Evolutionary conservation across 2,888 invertebrate species (phyloP), one percentile per base, ranked within the genome.

Genomic region (Nemotelus nigrinus): DNA sequence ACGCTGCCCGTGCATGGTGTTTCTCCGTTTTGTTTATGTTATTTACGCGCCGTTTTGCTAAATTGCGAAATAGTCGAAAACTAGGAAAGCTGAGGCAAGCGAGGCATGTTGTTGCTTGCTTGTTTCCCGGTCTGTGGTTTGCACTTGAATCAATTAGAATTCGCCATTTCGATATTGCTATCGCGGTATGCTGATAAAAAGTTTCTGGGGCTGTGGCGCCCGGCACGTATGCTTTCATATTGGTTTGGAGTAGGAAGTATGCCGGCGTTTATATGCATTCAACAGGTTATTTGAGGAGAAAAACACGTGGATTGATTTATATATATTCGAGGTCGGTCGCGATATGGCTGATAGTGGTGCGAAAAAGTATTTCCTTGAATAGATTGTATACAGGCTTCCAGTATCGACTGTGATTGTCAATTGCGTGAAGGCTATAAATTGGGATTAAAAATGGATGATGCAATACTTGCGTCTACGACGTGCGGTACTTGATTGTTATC

Each of bases 11-110:
- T n/a, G 10, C 53, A 10, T 1, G 53, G 53, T 25, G 25, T 25
- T 44, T 8, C 44, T 41, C 48, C 7, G 39, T 45, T 45, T 60
- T 57, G 72, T 48, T 72, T 72, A 58, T 53, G 1, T 2, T 39
- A 47, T 72, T 72, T 72, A 72, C 72, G 72, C 74, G 60, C 60
- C 74, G 63, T 74, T 74, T 60, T 39, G 74, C 50, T 39, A 74
- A 48, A 60, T 74, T 74, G 74, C 10, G 74, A 74, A 74, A 74
- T 74, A 50, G 8, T 63, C 63, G 63, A 39, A 10, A 43, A 41
- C 53, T 3, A 25, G 47, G n/a, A 39, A 10, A 43, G 10, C 53
- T 3, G 39, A n/a, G n/a, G 6, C 67, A 50, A 50, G 48, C 7
- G 39, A 10, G 45, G 58, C 57, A 72, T 72, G 57, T 72, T n/a